Evolutionary conservation across 2,888 invertebrate genomes (phyloP).

Genomic region (Cerceris ruficornis): DNA sequence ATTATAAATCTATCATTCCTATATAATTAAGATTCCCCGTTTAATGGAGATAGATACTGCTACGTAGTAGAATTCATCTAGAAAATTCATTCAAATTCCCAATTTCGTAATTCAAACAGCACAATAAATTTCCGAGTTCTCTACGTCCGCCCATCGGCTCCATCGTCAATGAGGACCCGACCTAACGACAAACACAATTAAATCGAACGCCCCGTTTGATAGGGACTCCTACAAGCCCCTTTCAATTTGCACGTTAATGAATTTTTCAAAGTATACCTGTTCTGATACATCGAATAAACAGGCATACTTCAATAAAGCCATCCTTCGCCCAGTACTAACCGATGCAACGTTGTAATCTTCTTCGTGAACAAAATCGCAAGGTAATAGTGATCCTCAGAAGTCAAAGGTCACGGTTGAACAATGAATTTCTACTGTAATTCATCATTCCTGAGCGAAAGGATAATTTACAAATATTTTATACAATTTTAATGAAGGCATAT

Average conservation of each 20-base stretch:
- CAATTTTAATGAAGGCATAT: too few species aligned
- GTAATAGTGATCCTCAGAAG: too few species aligned
- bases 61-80: too few species aligned
- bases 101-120: slow-evolving; percentile 3
- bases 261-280: slow-evolving; percentile 57
- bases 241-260: slow-evolving; percentile 75
- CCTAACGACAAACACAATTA: slow-evolving; percentile 2
- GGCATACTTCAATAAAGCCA: slow-evolving; percentile 56
- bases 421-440: too few species aligned
- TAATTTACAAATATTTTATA: too few species aligned
- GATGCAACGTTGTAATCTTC: slow-evolving; percentile 51
- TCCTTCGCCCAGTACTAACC: slow-evolving; percentile 37
- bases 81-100: too few species aligned
- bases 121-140: slow-evolving; percentile 39
- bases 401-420: too few species aligned
- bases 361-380: too few species aligned
- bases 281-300: slow-evolving; percentile 60
- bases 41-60: too few species aligned
- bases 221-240: slow-evolving; percentile 53
- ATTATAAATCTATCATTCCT: too few species aligned
- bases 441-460: too few species aligned
- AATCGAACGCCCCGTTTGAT: slow-evolving; percentile 24
- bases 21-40: too few species aligned
- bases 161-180: slow-evolving; percentile 15
- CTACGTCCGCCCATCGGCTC: slow-evolving; percentile 29